A percentile compares a stretch with the other conserved stretches of the same genome.
These are phyloP conservation scores for Chlamydotis undulata DNA, from an alignment of 2,113 vertebrate genomes.

Conservation along the genomic window DNA sequence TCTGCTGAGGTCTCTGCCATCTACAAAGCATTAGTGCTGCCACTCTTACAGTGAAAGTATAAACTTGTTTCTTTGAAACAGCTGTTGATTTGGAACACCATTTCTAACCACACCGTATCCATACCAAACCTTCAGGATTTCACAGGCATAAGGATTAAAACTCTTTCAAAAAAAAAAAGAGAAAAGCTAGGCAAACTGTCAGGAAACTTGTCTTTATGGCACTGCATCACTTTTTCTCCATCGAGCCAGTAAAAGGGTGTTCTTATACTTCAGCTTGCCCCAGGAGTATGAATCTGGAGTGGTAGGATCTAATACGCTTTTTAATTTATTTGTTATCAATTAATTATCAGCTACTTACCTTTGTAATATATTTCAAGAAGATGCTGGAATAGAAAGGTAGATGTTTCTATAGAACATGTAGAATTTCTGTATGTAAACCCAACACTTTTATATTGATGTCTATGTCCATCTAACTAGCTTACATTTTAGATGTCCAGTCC, in stretches of 20 bases:
- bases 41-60: not conserved
- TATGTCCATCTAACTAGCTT: not conserved
- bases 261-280: not conserved
- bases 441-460: not conserved
- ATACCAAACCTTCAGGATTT: not conserved
- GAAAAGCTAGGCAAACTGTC: not conserved
- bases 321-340: not conserved
- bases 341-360: not conserved
- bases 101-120: not conserved
- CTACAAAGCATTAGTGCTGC: not conserved
- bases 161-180: too few species aligned
- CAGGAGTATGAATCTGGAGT: not conserved
- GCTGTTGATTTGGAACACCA: not conserved
- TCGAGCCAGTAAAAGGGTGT: not conserved
- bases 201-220: not conserved
- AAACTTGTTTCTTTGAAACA: not conserved
- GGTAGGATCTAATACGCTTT: not conserved
- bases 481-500: not conserved
- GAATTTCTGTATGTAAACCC: not conserved
- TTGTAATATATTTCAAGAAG: not conserved
- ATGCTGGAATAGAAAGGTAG: not conserved
- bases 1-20: not conserved
- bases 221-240: not conserved
- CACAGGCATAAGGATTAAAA: not conserved
- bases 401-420: not conserved